Evolutionary conservation across 2,797 vertebrate genomes (phyloP).

Genomic region (Anas bahamensis): DNA sequence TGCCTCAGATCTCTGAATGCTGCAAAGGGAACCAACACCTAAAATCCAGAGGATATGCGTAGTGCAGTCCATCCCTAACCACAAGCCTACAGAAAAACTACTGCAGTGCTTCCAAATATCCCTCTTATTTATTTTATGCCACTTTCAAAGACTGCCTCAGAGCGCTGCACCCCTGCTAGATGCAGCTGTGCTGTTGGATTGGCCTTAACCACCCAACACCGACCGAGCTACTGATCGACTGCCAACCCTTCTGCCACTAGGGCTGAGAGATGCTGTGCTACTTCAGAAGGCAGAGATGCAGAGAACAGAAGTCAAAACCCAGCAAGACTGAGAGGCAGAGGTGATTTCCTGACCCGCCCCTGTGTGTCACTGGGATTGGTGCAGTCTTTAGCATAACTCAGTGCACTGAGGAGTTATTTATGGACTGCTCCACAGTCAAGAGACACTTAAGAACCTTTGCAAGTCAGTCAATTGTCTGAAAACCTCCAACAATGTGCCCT

Average conservation of each 20-base stretch:
- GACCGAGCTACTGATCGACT: background rate
- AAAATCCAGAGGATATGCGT: background rate
- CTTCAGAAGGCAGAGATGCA: background rate
- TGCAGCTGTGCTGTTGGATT: background rate
- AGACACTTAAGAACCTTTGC: background rate
- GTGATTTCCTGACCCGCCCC: background rate
- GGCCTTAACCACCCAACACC: background rate
- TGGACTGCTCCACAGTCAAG: background rate
- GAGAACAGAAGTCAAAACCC: background rate
- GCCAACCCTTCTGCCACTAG: background rate
- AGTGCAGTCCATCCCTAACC: background rate
- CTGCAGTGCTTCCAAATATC: background rate
- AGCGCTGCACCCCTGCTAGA: background rate
- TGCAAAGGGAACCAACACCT: background rate
- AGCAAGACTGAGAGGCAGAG: background rate
- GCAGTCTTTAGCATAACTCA: background rate
- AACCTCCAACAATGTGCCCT: background rate
- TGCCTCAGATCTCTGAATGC: background rate
- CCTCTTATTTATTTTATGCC: background rate
- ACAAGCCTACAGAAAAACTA: background rate
- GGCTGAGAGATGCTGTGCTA: background rate
- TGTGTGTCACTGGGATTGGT: background rate
- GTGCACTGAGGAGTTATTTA: background rate
- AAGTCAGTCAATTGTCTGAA: background rate
- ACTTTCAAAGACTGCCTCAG: background rate